Conservation (phyloP, 2,113 vertebrate genomes). For the Grantiella picta region DNA sequence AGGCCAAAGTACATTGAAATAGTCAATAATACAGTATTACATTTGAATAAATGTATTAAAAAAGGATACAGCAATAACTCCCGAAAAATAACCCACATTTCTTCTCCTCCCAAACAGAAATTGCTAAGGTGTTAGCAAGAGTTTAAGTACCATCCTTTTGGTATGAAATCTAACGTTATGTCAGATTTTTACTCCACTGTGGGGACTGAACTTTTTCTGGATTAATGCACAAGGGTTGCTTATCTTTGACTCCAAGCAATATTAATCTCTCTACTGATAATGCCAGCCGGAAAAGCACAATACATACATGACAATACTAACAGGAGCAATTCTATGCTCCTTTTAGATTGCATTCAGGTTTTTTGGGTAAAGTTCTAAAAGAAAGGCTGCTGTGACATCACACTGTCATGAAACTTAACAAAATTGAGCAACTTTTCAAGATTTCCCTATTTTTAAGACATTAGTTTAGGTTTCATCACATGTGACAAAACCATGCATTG, state of each 20-base stretch:
- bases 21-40: background rate
- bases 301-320: background rate
- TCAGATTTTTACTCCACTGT: background rate
- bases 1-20: background rate
- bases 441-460: background rate
- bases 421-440: background rate
- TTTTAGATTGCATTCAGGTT: background rate
- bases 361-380: background rate
- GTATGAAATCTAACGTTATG: background rate
- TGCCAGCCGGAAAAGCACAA: background rate
- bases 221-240: background rate
- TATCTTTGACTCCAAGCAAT: background rate
- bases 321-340: background rate
- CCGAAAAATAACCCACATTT: background rate
- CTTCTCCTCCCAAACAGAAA: background rate
- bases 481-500: background rate
- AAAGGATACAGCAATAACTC: background rate
- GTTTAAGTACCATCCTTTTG: background rate
- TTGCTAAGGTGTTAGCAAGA: background rate
- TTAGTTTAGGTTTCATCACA: background rate
- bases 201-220: background rate
- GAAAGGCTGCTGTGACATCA: background rate
- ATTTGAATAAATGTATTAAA: background rate
- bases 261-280: background rate
- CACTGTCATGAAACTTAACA: rapidly evolving